These are phyloP conservation scores for Amphipoea oculea DNA, from an alignment of 2,888 invertebrate genomes.

Conservation along the genomic window DNA sequence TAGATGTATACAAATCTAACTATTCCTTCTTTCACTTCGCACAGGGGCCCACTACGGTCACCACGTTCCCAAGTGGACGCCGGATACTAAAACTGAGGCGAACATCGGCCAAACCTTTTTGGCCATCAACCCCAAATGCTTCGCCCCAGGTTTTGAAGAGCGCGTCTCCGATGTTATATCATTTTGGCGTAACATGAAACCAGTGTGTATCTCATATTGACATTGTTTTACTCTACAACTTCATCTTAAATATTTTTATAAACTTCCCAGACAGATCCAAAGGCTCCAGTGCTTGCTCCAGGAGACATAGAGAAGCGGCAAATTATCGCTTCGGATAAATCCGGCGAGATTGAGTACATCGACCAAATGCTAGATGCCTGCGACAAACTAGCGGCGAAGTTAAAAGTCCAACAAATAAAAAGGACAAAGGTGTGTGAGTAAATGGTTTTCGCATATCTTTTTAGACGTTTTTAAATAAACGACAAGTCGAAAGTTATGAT, in stretches of 20 bases:
- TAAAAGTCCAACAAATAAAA: conserved; percentile 30
- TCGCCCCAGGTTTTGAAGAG: conserved; percentile 32
- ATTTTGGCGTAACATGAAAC: conserved; percentile 37
- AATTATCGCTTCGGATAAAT: fast-evolving
- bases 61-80: conserved; percentile 25
- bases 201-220: conserved; percentile 16
- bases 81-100: background rate
- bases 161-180: conserved; percentile 29
- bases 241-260: background rate
- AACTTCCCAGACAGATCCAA: conserved; percentile 24
- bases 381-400: conserved; percentile 14
- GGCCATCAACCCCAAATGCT: conserved; percentile 32
- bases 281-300: conserved; percentile 26
- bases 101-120: conserved; percentile 32
- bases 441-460: too few species aligned
- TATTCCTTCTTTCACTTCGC: background rate
- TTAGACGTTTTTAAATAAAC: background rate
- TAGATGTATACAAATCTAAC: background rate
- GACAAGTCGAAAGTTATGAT: background rate
- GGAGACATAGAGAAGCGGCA: conserved; percentile 20
- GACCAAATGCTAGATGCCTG: background rate
- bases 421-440: background rate
- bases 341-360: conserved; percentile 5
- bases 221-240: background rate
- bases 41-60: conserved; percentile 23